These are phyloP conservation scores for Hybos culiciformis DNA, from an alignment of 2,888 invertebrate species.

Conservation along the genomic window DNA sequence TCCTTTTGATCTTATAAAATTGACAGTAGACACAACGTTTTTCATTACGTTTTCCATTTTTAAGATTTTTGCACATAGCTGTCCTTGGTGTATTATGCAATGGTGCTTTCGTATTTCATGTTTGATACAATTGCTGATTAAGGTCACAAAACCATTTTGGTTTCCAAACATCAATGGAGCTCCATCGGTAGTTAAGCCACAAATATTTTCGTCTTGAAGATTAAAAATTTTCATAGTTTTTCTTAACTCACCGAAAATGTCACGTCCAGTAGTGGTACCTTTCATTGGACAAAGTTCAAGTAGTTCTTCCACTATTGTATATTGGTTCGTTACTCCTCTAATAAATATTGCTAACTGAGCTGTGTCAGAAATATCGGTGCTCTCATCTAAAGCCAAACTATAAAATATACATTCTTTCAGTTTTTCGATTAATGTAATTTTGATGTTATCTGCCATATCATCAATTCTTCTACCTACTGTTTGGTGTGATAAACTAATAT, in stretches of 20 bases:
- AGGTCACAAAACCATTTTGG: constrained; percentile 1
- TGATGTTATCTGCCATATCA: neutral
- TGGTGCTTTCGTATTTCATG: neutral
- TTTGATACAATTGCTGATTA: neutral
- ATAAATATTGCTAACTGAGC: neutral
- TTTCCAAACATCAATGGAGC: neutral
- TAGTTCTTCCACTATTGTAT: neutral
- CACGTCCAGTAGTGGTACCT: neutral
- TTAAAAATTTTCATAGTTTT: neutral
- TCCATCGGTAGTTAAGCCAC: neutral
- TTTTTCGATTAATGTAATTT: neutral
- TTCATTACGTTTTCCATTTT: constrained; percentile 1
- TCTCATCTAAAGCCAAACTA: neutral
- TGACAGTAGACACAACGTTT: neutral
- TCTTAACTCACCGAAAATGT: neutral
- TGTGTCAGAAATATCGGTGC: neutral
- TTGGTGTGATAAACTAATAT: neutral
- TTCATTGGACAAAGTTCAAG: neutral
- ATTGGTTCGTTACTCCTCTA: neutral
- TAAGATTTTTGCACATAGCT: constrained; percentile 1
- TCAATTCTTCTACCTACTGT: neutral
- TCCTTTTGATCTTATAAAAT: constrained; percentile 3
- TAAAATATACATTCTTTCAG: neutral
- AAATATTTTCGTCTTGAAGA: neutral
- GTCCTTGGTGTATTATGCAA: neutral